Percentiles rank a stretch among this genome's conserved stretches.
Evolutionary conservation across 2,888 invertebrate genomes (phyloP).

Genomic region (Troides aeacus): DNA sequence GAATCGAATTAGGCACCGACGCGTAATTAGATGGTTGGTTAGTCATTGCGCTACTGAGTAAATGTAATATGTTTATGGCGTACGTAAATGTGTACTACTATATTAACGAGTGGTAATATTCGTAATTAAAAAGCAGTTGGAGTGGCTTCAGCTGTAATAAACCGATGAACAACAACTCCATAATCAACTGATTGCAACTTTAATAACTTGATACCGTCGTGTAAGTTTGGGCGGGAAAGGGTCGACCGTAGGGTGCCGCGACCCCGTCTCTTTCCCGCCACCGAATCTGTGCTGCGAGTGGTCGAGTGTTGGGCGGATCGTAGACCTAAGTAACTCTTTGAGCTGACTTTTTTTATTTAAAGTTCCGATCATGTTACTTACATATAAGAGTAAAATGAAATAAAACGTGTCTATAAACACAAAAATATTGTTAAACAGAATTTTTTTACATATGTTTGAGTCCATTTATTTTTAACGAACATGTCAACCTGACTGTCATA

Average conservation of each 20-base stretch:
- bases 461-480: too few relatives aligned
- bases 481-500: too few relatives aligned
- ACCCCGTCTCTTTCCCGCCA: slow-evolving; percentile 45
- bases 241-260: slow-evolving; percentile 37
- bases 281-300: slow-evolving; percentile 66
- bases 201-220: slow-evolving; percentile 59
- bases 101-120: slow-evolving; percentile 27
- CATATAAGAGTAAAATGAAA: neutral
- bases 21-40: too few relatives aligned
- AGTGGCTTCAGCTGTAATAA: slow-evolving; percentile 62
- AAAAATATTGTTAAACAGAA: neutral
- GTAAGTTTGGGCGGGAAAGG: slow-evolving; percentile 49
- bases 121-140: slow-evolving; percentile 59
- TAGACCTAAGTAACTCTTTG: slow-evolving; percentile 40
- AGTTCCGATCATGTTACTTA: neutral
- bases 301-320: slow-evolving; percentile 59
- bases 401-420: neutral
- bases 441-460: too few relatives aligned
- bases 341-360: neutral
- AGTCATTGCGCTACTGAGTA: too few relatives aligned
- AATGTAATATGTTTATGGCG: neutral
- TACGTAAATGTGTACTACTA: neutral
- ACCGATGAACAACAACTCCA: slow-evolving; percentile 59
- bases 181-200: slow-evolving; percentile 74
- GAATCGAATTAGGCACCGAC: too few relatives aligned